Conservation (phyloP, 64 coral and sea anemone species). For the Montipora cactus region DNA sequence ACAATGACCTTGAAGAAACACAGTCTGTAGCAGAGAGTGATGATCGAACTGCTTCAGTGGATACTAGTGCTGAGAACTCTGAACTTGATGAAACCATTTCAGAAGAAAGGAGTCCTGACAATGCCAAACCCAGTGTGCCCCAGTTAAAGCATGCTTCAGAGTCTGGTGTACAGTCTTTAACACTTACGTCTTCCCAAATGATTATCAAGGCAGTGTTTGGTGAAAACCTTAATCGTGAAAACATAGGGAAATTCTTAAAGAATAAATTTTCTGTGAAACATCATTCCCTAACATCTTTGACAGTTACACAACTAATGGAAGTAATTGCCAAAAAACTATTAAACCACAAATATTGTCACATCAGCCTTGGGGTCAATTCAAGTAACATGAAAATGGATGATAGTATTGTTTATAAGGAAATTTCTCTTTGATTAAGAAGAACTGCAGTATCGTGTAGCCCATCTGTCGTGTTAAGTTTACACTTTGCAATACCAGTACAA, state of each 20-base stretch:
- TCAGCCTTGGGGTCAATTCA: constrained; percentile 24
- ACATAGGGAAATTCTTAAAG: constrained; percentile 17
- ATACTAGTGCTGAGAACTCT: constrained; percentile 19
- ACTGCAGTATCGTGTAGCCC: constrained; percentile 10
- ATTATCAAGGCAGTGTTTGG: constrained; percentile 50
- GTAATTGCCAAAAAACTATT: constrained; percentile 35
- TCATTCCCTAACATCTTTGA: not conserved
- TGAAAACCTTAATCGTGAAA: constrained; percentile 8
- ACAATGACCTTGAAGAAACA: constrained; percentile 22
- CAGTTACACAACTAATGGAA: constrained; percentile 42
- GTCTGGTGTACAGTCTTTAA: not conserved
- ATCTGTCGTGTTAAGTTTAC: constrained; percentile 23
- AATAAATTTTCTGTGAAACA: constrained; percentile 36
- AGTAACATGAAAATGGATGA: constrained; percentile 24
- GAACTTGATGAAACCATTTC: constrained; percentile 14
- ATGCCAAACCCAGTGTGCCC: constrained; percentile 12
- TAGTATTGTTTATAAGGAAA: constrained; percentile 17
- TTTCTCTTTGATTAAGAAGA: not conserved
- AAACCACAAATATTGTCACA: constrained; percentile 22
- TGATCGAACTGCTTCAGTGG: not conserved
- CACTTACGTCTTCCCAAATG: constrained; percentile 29
- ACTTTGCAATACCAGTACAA: not conserved
- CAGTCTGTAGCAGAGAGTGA: constrained; percentile 26
- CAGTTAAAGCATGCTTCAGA: not conserved
- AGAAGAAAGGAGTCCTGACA: constrained; percentile 24